These are phyloP conservation scores for Macrotus californicus DNA, from an alignment of 2,113 vertebrate genomes.

Conservation along the genomic window DNA sequence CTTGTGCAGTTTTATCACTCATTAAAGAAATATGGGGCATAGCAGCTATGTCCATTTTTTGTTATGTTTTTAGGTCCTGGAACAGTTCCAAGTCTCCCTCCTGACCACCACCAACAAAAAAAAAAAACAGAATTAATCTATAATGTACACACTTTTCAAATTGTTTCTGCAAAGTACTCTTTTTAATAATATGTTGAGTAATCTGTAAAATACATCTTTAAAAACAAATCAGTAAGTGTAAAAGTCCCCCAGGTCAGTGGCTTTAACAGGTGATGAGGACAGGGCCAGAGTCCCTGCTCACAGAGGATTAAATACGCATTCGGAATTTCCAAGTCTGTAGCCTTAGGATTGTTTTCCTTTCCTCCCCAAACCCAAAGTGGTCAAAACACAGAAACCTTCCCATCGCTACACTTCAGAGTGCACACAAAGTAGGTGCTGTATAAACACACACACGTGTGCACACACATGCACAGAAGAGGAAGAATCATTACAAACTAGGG, in stretches of 20 bases:
- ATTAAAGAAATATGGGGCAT: neutral
- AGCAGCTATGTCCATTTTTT: neutral
- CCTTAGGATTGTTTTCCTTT: neutral
- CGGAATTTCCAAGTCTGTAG: neutral
- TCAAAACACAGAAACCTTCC: neutral
- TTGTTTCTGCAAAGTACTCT: neutral
- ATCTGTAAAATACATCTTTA: neutral
- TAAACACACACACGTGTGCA: neutral
- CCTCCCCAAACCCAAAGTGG: neutral
- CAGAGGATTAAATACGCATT: neutral
- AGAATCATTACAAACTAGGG: neutral
- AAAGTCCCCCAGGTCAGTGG: neutral
- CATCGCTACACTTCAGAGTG: neutral
- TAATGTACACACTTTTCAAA: neutral
- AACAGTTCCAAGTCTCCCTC: neutral
- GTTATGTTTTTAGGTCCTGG: neutral
- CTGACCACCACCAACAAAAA: neutral
- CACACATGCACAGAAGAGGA: neutral
- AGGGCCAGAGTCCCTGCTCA: neutral
- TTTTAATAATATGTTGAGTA: neutral
- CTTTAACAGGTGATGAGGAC: constrained; percentile 20
- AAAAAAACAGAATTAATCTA: neutral
- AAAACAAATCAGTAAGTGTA: neutral
- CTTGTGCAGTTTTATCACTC: neutral
- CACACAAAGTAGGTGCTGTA: neutral